Percentiles rank a stretch among this genome's conserved stretches.
Conservation (phyloP, 2,888 invertebrate species). For the Galeopsomyia nigrocyanea region DNA sequence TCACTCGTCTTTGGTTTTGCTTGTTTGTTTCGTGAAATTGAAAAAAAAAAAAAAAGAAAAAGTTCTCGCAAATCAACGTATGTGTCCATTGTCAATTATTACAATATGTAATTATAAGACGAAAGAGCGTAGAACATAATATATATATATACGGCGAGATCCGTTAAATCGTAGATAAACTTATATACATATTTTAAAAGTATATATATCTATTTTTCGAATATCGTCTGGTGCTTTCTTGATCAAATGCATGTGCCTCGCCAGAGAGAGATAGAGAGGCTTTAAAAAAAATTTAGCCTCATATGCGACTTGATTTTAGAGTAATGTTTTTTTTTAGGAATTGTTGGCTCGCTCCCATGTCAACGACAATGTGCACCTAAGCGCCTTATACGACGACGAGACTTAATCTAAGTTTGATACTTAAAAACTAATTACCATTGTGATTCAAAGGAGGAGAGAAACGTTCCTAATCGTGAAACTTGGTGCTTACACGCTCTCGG, state of each 20-base stretch:
- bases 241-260: slow-evolving; percentile 25
- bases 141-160: slow-evolving; percentile 1
- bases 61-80: slow-evolving; percentile 6
- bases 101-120: background rate
- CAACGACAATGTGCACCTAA: slow-evolving; percentile 26
- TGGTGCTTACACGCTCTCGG: background rate
- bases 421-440: slow-evolving; percentile 28
- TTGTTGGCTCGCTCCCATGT: slow-evolving; percentile 32
- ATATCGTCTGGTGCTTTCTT: slow-evolving; percentile 34
- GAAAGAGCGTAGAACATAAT: slow-evolving; percentile 11
- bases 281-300: slow-evolving; percentile 27
- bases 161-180: background rate
- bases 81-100: slow-evolving; percentile 22
- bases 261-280: slow-evolving; percentile 20
- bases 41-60: slow-evolving; percentile 22
- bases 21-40: slow-evolving; percentile 7
- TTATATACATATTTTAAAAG: slow-evolving; percentile 31
- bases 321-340: slow-evolving; percentile 37
- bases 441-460: slow-evolving; percentile 26
- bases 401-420: slow-evolving; percentile 37
- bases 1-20: slow-evolving; percentile 1
- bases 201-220: slow-evolving; percentile 26
- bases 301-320: slow-evolving; percentile 25
- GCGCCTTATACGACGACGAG: slow-evolving; percentile 5
- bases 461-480: slow-evolving; percentile 38